Conservation (phyloP, 2,797 vertebrate species). For the Urocyon cinereoargenteus region DNA sequence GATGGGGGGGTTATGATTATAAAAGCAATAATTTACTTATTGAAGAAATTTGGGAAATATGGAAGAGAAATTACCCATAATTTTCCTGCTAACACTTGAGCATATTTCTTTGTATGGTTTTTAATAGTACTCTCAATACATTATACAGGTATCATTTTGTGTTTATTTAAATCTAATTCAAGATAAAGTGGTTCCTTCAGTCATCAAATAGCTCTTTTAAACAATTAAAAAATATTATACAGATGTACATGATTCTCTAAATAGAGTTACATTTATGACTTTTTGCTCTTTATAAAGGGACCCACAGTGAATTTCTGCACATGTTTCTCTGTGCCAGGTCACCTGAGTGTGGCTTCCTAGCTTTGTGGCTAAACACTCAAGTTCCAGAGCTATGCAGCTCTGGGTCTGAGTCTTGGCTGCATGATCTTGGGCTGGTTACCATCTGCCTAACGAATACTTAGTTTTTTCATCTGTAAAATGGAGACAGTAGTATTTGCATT, state of each 20-base stretch:
- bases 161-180: background rate
- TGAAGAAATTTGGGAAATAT: background rate
- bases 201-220: background rate
- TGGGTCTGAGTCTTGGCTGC: background rate
- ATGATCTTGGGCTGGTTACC: background rate
- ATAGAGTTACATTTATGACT: background rate
- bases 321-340: background rate
- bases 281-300: background rate
- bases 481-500: background rate
- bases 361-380: background rate
- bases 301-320: background rate
- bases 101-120: background rate
- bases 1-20: background rate
- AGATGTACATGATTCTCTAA: background rate
- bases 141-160: background rate
- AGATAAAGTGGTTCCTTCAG: background rate
- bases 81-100: background rate
- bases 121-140: background rate
- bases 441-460: background rate
- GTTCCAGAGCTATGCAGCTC: background rate
- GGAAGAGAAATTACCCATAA: background rate
- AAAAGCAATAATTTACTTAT: background rate
- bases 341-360: background rate
- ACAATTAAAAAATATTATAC: background rate
- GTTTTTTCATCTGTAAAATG: background rate